Evolutionary conservation across 2,797 vertebrate species (phyloP), one percentile per base, ranked within the genome.

Genomic region (Eulemur coronatus): DNA sequence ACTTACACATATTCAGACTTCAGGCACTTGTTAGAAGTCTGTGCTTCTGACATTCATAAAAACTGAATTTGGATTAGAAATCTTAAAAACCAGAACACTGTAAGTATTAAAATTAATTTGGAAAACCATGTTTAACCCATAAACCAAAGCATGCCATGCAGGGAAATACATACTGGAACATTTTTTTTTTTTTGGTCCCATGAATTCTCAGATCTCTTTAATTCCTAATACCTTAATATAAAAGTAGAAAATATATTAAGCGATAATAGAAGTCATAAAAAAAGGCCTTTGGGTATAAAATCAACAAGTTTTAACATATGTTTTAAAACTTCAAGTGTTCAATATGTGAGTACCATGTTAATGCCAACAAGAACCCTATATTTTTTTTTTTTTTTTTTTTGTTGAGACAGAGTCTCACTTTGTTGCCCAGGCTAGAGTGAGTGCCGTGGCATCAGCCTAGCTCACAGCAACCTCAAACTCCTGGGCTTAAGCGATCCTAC

Each of bases 1-100:
- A 89, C 5, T 92, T 84, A 84, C 3, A 43, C 69, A 33, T 70
- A 79, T 90, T 87, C 43, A 73, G 69, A 82, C 46, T 95, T 95
- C 7, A 50, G 82, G 8, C 26, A 73, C 11, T 90, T 57, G 55
- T 82, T 93, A 87, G 10, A 93, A 87, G 17, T 89, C 59, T 94
- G 41, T 79, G 20, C 22, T 91, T 97, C 59, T 88, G 82, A 86
- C 52, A 96, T 89, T 92, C 61, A 84, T 72, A 92, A 89, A 93
- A 26, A 85, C 65, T 84, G 22, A 94, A 72, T 91, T 87, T 94
- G 38, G 24, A 93, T 89, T 88, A 65, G 18, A 94, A 90, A 81
- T 75, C 4, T 75, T 92, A 84, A 91, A 91, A 24, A 84, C 35
- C 41, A 80, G 55, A 90, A 94, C 85, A 84, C 15, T 72, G 18